Base-by-base conservation (phyloP, 2,888 invertebrate genomes). In the Heliothis peltigera region DNA sequence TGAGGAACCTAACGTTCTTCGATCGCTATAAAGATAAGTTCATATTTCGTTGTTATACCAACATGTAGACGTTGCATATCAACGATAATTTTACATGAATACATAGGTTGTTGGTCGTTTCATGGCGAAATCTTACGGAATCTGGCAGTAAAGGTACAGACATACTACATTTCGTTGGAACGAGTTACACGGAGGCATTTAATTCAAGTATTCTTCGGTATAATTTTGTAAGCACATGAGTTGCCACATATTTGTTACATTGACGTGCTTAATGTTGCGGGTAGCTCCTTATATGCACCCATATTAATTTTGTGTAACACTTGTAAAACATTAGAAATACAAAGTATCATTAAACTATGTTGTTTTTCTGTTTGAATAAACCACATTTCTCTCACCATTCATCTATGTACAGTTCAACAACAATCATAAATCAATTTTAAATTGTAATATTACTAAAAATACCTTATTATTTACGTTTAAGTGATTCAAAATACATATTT, bases 11-110 rank as follows among this genome's bases (percentile, higher is more conserved):
- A 58, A 52, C 53, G 46, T 32, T 61, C n/a, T 43, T 62, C 48
- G 78, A 84, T 84, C 66, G 60, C 68, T 71, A 61, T 62, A 74
- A 70, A 80, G 82, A 81, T 81, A 79, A 80, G 66, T 59, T 75
- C 49, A 75, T 62, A 73, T 63, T 73, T 72, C 66, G 58, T 79
- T 71, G 66, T 74, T 79, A 82, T 82, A 80, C 78, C 49, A 60
- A 52, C 62, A 57, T 59, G 62, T 51, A 62, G 59, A 58, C 71
- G 71, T 67, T 70, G 54, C 65, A 66, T 76, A 71, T 70, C 65
- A 72, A 79, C 72, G 75, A 74, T 79, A 72, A 72, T 64, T 77
- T 71, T 76, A 77, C 76, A 77, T 77, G 69, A 75, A 69, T 56
- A 61, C 67, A 75, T 65, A 43, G 56, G 56, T 53, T 46, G 54